Base-by-base conservation (phyloP, 2,888 invertebrate species). In the Xylota sylvarum region DNA sequence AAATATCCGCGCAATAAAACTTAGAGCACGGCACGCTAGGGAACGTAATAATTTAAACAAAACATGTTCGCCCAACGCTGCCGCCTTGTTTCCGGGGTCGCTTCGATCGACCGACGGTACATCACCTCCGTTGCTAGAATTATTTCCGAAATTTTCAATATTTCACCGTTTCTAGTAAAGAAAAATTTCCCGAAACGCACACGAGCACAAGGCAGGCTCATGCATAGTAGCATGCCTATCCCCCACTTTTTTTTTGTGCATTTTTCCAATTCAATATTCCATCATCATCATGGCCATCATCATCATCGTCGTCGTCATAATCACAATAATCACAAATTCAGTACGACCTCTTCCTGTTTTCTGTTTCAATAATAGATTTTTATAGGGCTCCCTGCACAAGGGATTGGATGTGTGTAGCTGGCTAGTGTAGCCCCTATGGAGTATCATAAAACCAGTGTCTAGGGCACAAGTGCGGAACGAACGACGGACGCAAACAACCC, bases 331-430 rank as follows among this genome's bases (percentile, higher is more conserved):
- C 87, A 87, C 87, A 87, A 79, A 87, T 87, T 87, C 87, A 79
- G 79, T 87, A 79, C 87, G 87, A 83, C 87, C 82, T 87, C 87
- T 87, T 87, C 87, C 87, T 87, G 87, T 83, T 82, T 86, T 82
- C 56, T 69, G 52, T 70, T 87, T 83, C 64, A 64, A 83, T 83
- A 78, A 87, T 83, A 87, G 83, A 83, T 74, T 87, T 86, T 87
- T 83, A 65, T 87, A 83, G 78, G 83, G 58, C 76, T 81, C 64
- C 14, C 58, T 80, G 58, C 65, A 50, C 48, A 77, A 58, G 60
- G 65, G 72, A 81, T 32, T 74, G 52, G 35, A 40, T 52, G 64
- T 62, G 17, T 50, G 40, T 46, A 14, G 37, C 6, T 19, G 55
- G 55, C 12, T 50, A 32, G 32, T 23, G 46, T 55, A 19, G 65